Evolutionary conservation across 2,888 invertebrate genomes (phyloP), one percentile per base, ranked within the genome.

Genomic region (Sphaerophoria rueppellii): DNA sequence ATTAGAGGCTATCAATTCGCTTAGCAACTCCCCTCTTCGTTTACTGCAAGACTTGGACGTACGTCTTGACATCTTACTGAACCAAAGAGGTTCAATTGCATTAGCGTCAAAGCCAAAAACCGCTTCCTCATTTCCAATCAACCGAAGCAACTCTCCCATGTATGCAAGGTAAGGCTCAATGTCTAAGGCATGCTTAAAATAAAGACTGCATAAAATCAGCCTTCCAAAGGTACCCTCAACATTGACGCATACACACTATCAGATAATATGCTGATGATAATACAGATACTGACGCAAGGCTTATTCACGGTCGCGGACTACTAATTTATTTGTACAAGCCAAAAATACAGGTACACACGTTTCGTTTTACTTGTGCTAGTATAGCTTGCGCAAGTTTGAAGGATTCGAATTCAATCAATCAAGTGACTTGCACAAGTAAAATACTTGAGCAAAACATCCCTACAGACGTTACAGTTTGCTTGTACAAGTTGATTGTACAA

Each of bases 201-300:
- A 48, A 4, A 48, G 48, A 48, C 48, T 48, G n/a, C 16, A 9
- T 24, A 52, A 24, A 24, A 16, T 3, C 48, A 48, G 48, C 14
- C 48, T 48, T 54, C 81, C 81, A 78, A 70, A 85, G 7, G 46
- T 48, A 16, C 82, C 82, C 12, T 72, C 63, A 24, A 85, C 72
- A 24, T 72, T 63, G 50, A 87, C 77, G 75, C 79, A 82, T 63
- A 87, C 81, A n/a, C n/a, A n/a, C n/a, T n/a, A n/a, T n/a, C n/a
- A n/a, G n/a, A n/a, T n/a, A n/a, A n/a, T n/a, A n/a, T n/a, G n/a
- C n/a, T n/a, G n/a, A n/a, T n/a, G n/a, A n/a, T n/a, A n/a, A n/a
- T n/a, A n/a, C n/a, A n/a, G n/a, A n/a, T n/a, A n/a, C n/a, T n/a
- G n/a, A n/a, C n/a, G n/a, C n/a, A n/a, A n/a, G n/a, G n/a, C n/a